Conservation (phyloP, 1,140 invertebrate genomes). For the Penaeus indicus region DNA sequence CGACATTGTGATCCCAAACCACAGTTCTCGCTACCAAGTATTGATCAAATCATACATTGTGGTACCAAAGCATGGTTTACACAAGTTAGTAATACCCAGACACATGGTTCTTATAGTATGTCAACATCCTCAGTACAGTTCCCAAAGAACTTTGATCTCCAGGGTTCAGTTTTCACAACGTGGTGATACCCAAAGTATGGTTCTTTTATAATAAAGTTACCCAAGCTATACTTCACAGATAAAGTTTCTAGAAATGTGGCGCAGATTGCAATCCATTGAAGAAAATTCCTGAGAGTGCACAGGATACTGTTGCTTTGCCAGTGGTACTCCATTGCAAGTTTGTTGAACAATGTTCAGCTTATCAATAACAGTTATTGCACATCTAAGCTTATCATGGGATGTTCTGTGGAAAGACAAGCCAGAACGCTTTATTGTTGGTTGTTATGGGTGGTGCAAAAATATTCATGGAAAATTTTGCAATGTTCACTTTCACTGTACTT, state of each 20-base stretch:
- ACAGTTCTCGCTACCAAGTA: too few relatives aligned
- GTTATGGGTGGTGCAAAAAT: conserved; percentile 54
- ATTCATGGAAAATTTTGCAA: not conserved
- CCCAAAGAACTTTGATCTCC: too few relatives aligned
- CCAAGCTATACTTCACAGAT: conserved; percentile 60
- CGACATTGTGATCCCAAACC: too few relatives aligned
- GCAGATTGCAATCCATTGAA: conserved; percentile 59
- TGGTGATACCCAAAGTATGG: conserved; percentile 57
- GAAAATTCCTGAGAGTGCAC: conserved; percentile 64
- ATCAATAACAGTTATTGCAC: conserved; percentile 61
- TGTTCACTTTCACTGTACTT: not conserved
- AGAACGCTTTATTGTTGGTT: conserved; percentile 40
- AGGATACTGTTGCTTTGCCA: conserved; percentile 64
- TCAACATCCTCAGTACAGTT: too few relatives aligned
- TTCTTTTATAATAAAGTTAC: not conserved
- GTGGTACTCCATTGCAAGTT: conserved; percentile 58
- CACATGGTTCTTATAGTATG: too few relatives aligned
- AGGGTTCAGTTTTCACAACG: conserved; percentile 44
- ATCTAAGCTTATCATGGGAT: conserved; percentile 56
- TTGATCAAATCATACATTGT: too few relatives aligned
- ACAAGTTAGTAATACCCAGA: too few relatives aligned
- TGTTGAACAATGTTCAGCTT: conserved; percentile 55
- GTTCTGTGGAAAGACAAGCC: conserved; percentile 56
- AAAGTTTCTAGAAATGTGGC: conserved; percentile 56
- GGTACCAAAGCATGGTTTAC: too few relatives aligned